Evolutionary conservation across 2,113 vertebrate species (phyloP), one percentile per base, ranked within the genome.

Genomic region (Petrocephalus microphthalmus): DNA sequence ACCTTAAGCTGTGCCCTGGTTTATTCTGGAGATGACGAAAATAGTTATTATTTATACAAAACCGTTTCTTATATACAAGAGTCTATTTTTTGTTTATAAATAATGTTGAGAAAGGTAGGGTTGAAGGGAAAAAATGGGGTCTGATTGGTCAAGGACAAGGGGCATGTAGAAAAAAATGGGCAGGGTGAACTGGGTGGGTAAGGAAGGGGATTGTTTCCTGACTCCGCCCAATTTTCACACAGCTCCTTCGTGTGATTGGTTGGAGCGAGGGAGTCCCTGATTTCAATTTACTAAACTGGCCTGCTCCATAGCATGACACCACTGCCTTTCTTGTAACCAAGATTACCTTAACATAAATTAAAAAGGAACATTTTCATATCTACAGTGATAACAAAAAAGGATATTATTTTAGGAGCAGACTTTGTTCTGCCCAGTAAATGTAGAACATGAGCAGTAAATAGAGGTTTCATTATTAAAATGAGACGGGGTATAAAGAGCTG

Each of bases 1-100:
- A 95, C 92, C 94, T 95, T 95, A 96, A 96, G 96, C 97, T 97
- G 97, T 97, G 97, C 97, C 96, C 96, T 97, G 96, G 95, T 95
- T 97, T 96, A 94, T 96, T 95, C 94, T 96, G 95, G 95, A 95
- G 95, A 96, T 95, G 97, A 97, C 96, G 97, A 99, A 99, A 99
- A 99, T 99, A 99, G 98, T 97, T 97, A 91, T 97, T 95, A 98
- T 98, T 98, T 98, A 97, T 99, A 99, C 97, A 99, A 99, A 99
- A 98, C 96, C 96, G 96, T 97, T 94, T 96, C 57, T 94, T 97
- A 97, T 99, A 94, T 98, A 98, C 98, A 99, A 95, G 96, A 90
- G 93, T 92, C 94, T 94, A 93, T 94, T 95, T 95, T 93, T 92
- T 94, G 95, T 96, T 95, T 94, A 96, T 92, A 95, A 97, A 96